phyloP scores from a whole-genome alignment of 1,140 invertebrate species.

The Drosophila melanica region DNA sequence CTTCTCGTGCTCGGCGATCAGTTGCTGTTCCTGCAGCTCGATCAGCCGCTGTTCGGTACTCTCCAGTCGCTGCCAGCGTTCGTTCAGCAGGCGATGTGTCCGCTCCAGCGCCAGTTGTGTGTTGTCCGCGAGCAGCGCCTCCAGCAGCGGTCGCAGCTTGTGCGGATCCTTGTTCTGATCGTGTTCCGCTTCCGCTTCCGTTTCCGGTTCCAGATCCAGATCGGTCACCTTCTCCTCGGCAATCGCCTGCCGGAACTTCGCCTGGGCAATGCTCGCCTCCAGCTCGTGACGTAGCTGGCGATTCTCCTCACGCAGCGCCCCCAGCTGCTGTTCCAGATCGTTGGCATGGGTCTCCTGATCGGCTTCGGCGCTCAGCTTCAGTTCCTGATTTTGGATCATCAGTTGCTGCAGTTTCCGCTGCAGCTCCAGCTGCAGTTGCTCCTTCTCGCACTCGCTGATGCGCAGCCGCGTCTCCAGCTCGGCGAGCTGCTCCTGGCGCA shows the following conservation, averaged over 20 bases:
- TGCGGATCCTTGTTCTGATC: constrained; percentile 74
- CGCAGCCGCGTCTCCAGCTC: constrained; percentile 71
- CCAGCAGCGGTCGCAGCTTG: constrained; percentile 54
- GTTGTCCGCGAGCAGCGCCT: constrained; percentile 54
- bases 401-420: constrained; percentile 72
- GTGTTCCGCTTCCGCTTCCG: constrained; percentile 55
- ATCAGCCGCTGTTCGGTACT: constrained; percentile 77
- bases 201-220: constrained; percentile 52
- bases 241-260: constrained; percentile 76
- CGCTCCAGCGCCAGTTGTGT: constrained; percentile 72
- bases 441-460: constrained; percentile 71
- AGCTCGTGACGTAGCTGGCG: constrained; percentile 62
- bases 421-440: constrained; percentile 71
- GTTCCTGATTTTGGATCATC: constrained; percentile 72
- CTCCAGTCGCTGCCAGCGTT: constrained; percentile 74
- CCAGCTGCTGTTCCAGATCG: constrained; percentile 72
- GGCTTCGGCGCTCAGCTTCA: constrained; percentile 70
- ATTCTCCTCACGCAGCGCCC: constrained; percentile 60
- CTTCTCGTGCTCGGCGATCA: constrained; percentile 84
- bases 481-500: constrained; percentile 84
- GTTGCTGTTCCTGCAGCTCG: constrained; percentile 68
- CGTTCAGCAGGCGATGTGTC: constrained; percentile 74
- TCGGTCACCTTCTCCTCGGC: constrained; percentile 79
- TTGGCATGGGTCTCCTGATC: constrained; percentile 74
- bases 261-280: constrained; percentile 62